These are phyloP conservation scores for Stictonetta naevosa DNA, from an alignment of 2,113 vertebrate genomes.

Conservation along the genomic window DNA sequence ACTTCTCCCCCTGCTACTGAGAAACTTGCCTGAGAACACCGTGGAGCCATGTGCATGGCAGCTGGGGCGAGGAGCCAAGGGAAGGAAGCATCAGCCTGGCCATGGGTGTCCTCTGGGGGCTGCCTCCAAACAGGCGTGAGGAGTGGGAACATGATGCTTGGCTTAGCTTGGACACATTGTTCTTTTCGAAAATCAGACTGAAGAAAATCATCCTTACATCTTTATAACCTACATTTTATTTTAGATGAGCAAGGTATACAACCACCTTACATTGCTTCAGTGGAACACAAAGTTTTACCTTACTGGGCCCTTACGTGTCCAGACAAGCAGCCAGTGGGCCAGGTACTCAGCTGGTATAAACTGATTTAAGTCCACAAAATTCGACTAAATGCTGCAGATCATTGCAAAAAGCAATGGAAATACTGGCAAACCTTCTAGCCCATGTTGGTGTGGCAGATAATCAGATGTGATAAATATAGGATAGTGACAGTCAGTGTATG, in stretches of 20 bases:
- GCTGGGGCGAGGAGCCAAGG: background rate
- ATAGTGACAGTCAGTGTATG: background rate
- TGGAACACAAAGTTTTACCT: background rate
- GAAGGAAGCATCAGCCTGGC: background rate
- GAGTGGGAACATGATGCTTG: background rate
- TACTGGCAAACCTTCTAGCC: background rate
- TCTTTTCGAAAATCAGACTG: background rate
- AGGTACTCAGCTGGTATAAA: background rate
- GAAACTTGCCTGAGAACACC: accelerated
- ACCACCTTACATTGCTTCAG: background rate
- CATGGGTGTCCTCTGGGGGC: accelerated
- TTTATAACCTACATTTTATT: background rate
- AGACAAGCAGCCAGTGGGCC: background rate
- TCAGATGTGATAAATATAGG: background rate
- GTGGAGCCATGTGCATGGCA: accelerated
- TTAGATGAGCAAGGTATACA: background rate
- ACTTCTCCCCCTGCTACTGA: accelerated
- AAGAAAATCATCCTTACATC: background rate
- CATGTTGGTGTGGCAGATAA: background rate
- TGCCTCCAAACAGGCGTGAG: accelerated
- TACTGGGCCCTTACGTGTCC: background rate
- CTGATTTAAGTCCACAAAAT: background rate
- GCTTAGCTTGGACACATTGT: background rate
- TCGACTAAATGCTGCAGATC: background rate
- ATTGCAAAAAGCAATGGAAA: background rate